Evolutionary conservation across 2,888 invertebrate genomes (phyloP), one percentile per base, ranked within the genome.

Genomic region (Plutella xylostella): DNA sequence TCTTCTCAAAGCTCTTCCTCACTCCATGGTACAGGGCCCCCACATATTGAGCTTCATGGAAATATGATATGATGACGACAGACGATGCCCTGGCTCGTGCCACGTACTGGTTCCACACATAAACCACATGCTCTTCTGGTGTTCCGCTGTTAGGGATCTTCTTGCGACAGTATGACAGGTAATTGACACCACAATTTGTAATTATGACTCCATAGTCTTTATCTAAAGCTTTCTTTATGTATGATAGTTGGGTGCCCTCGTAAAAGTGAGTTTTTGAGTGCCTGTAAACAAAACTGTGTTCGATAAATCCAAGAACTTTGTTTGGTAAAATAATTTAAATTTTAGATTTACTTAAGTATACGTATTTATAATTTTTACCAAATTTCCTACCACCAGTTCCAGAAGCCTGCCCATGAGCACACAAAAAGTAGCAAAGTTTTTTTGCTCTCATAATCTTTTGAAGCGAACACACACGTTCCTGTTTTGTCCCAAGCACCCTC

Each of bases 251-350:
- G 3, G 92, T 89, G 1, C 94, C 94, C 56, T 86, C 85, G 40
- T 90, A 85, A 51, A 93, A 60, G 52, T 93, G 89, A 66, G 93
- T 94, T 38, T 94, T 92, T 44, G 93, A 92, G 35, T 94, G 73
- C 40, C 92, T 92, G 68, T 15, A 35, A 31, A 34, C 22, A 25
- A 41, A 42, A 33, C 22, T 31, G 18, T 31, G 46, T 43, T 30
- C 42, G n/a, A 20, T 31, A 42, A 31, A 20, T 18, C 25, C 37
- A 42, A 40, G 11, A 9, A 6, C 22, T 5, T 5, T 9, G 9
- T 9, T 22, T 9, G 22, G 22, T 9, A 22, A 9, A 22, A 5
- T 6, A 22, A 22, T 6, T 5, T 6, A 22, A 5, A 22, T 22
- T 22, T 22, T 22, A 22, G 22, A 6, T 9, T 6, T 6, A 22